phyloP scores from a whole-genome alignment of 2,797 vertebrate genomes.

The Capromys pilorides region DNA sequence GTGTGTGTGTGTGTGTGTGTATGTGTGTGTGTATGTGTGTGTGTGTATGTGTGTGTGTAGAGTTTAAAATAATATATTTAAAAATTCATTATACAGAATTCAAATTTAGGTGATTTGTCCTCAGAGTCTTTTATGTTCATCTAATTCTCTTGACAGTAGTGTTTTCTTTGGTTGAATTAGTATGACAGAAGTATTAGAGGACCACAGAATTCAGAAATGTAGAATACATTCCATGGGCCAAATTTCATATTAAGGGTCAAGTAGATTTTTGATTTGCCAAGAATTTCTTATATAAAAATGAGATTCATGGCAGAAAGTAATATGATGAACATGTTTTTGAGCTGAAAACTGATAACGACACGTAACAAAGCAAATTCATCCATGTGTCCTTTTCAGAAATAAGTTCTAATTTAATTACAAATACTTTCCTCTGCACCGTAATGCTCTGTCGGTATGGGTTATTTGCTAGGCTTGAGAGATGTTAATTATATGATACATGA shows the following conservation, averaged over 20 bases:
- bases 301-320: not conserved
- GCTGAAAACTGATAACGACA: not conserved
- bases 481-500: not conserved
- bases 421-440: not conserved
- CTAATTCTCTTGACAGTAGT: not conserved
- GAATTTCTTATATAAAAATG: not conserved
- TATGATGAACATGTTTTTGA: not conserved
- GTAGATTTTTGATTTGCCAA: constrained; percentile 32
- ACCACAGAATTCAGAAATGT: not conserved
- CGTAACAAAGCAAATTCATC: not conserved
- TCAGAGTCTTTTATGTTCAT: not conserved
- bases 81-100: not conserved
- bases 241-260: not conserved
- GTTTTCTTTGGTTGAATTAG: not conserved
- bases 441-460: not conserved
- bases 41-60: not conserved
- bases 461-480: not conserved
- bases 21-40: no score
- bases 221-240: not conserved
- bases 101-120: not conserved
- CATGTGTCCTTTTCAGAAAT: not conserved
- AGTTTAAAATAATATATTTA: not conserved
- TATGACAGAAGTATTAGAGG: not conserved
- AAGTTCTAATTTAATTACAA: constrained; percentile 25
- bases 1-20: no score